These are phyloP conservation scores for Sebastolobus altivelis DNA, from an alignment of 2,797 vertebrate genomes.

Conservation along the genomic window DNA sequence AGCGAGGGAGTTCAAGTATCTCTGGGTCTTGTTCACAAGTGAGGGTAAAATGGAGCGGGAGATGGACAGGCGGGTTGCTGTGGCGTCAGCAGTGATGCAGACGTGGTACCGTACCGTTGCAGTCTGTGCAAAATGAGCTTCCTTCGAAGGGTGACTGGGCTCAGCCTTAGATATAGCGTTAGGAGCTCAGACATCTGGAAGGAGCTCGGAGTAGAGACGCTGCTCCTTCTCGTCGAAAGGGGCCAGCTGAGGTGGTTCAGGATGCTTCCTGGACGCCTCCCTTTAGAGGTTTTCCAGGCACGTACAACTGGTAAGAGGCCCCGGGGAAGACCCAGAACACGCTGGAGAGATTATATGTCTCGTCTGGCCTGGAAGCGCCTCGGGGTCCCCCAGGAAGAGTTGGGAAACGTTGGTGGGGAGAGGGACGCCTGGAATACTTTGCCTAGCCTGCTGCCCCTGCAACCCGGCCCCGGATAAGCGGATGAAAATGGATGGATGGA, in stretches of 20 bases:
- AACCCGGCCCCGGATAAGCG: not conserved
- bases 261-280: not conserved
- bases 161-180: no score
- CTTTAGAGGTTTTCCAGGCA: not conserved
- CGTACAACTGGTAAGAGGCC: not conserved
- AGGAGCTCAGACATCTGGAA: no score
- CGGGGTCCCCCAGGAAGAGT: no score
- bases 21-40: not conserved
- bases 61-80: not conserved
- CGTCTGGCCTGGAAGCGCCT: not conserved
- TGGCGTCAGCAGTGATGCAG: not conserved
- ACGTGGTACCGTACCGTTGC: not conserved
- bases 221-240: not conserved
- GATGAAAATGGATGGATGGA: not conserved
- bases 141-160: no score
- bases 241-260: not conserved
- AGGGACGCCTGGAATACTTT: not conserved
- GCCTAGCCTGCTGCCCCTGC: no score
- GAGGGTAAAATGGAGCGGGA: not conserved
- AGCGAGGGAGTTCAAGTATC: not conserved
- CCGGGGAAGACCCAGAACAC: not conserved
- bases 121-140: no score
- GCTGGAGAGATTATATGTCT: not conserved
- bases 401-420: not conserved
- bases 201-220: not conserved